These are phyloP conservation scores for Enteromius mattozi DNA, from an alignment of 2,797 vertebrate species.

Conservation along the genomic window DNA sequence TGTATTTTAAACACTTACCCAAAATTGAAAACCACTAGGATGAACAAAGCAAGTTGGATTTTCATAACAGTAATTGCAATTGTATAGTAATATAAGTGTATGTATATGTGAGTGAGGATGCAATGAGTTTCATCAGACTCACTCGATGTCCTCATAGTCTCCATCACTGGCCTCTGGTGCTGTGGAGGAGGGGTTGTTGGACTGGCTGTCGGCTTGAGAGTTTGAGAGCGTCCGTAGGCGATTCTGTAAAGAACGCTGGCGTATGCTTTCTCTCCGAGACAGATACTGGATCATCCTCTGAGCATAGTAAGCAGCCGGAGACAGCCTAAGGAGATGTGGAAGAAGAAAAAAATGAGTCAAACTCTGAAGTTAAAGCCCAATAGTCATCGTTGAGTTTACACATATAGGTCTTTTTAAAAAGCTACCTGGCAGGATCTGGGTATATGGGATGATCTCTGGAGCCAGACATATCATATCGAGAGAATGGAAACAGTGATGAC, in stretches of 20 bases:
- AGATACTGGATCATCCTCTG: conserved; percentile 99
- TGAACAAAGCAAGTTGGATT: background rate
- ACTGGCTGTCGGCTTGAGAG: conserved; percentile 85
- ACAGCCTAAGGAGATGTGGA: conserved; percentile 80
- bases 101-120: background rate
- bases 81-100: background rate
- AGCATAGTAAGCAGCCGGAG: conserved; percentile 97
- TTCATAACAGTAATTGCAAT: background rate
- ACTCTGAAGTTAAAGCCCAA: background rate
- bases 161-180: conserved; percentile 92
- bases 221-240: conserved; percentile 86
- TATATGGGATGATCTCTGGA: conserved; percentile 98
- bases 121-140: conserved; percentile 23
- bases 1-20: background rate
- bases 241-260: conserved; percentile 97
- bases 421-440: conserved; percentile 95
- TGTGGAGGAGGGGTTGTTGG: conserved; percentile 80
- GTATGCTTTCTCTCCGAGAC: conserved; percentile 96
- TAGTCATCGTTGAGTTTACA: background rate
- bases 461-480: conserved; percentile 95
- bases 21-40: background rate
- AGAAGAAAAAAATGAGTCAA: background rate
- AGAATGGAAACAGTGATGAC: conserved; percentile 94
- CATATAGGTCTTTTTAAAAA: background rate
- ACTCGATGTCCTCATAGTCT: conserved; percentile 99